Evolutionary conservation across 2,888 invertebrate genomes (phyloP).

Genomic region (Agrochola macilenta): DNA sequence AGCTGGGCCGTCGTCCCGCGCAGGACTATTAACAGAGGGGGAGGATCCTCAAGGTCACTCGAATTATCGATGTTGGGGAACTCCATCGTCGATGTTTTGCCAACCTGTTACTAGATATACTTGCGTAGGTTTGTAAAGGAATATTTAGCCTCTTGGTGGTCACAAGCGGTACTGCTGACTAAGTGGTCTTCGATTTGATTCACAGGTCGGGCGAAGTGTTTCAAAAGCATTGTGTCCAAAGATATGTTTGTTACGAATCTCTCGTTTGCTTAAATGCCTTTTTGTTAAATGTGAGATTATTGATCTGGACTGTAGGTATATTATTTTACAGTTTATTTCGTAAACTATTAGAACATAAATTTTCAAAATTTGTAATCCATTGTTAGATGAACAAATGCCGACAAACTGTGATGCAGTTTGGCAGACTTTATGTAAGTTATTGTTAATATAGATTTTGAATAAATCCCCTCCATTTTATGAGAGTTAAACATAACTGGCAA

Average conservation of each 20-base stretch:
- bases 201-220: not conserved
- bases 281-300: no score
- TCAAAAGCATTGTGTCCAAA: no score
- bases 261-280: no score
- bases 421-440: no score
- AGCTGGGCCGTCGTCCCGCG: slow-evolving; percentile 12
- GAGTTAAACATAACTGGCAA: not conserved
- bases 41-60: slow-evolving; percentile 33
- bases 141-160: not conserved
- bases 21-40: slow-evolving; percentile 13
- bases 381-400: no score
- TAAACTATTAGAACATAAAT: no score
- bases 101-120: slow-evolving; percentile 35
- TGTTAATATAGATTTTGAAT: no score
- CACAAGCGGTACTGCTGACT: not conserved
- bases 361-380: no score
- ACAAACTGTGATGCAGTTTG: no score
- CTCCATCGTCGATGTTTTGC: slow-evolving; percentile 15
- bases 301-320: no score
- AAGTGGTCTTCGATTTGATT: not conserved
- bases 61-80: slow-evolving; percentile 39
- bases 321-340: no score
- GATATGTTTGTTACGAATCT: no score
- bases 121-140: not conserved
- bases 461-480: not conserved